A percentile compares a stretch with the other conserved stretches of the same genome.
Conservation (phyloP, 2,797 vertebrate genomes). For the Macroramphosus scolopax region DNA sequence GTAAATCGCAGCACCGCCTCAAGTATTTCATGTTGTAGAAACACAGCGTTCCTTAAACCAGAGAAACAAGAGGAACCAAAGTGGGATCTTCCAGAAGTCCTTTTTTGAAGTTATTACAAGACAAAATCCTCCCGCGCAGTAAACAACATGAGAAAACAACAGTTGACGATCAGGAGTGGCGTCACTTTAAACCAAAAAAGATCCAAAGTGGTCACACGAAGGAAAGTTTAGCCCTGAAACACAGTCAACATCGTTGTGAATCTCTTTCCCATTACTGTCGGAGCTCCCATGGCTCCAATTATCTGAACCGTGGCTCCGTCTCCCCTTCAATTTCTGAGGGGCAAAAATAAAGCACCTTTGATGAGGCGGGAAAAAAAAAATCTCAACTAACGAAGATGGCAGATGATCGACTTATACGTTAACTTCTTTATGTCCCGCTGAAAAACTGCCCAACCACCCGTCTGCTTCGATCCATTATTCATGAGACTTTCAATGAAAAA, state of each 20-base stretch:
- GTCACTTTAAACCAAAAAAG: slow-evolving; percentile 13
- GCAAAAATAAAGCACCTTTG: slow-evolving; percentile 48
- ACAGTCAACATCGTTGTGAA: slow-evolving; percentile 29
- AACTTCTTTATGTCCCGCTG: slow-evolving; percentile 25
- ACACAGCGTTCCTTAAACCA: no score
- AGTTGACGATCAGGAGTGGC: slow-evolving; percentile 1
- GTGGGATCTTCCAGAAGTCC: no score
- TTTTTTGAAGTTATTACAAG: slow-evolving; percentile 6
- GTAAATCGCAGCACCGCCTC: background rate
- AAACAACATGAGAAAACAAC: slow-evolving; percentile 11
- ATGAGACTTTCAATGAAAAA: slow-evolving; percentile 8
- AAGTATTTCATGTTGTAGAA: no score
- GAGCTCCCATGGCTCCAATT: slow-evolving; percentile 51
- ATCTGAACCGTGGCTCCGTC: slow-evolving; percentile 31
- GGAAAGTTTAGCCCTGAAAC: slow-evolving; percentile 31
- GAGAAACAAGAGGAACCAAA: no score
- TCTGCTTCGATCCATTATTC: slow-evolving; percentile 24
- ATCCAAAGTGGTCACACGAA: slow-evolving; percentile 7
- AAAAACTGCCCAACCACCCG: slow-evolving; percentile 1
- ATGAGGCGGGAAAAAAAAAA: slow-evolving; percentile 35
- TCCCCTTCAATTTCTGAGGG: slow-evolving; percentile 24
- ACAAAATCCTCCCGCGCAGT: slow-evolving; percentile 3
- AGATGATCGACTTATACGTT: slow-evolving; percentile 30
- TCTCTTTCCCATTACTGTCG: slow-evolving; percentile 30
- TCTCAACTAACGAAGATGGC: slow-evolving; percentile 32